Base-by-base conservation (phyloP, 2,113 vertebrate species). In the Tamias sibiricus region DNA sequence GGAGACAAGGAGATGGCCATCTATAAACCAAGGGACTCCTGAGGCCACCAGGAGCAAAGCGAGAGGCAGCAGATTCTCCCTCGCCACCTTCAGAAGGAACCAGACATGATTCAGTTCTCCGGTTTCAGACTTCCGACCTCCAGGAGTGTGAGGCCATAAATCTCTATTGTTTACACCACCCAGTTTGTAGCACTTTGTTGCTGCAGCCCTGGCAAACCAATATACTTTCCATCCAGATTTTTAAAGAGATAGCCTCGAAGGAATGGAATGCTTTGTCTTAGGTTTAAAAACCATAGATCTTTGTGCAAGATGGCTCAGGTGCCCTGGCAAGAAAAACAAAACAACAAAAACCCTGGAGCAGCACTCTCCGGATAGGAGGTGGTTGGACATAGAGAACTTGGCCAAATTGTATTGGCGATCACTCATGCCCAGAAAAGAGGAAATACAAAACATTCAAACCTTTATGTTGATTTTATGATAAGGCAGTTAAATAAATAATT, bases 391-490 rank as follows among this genome's bases (percentile, higher is more conserved):
- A 86, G 71, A 91, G 84, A 92, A 89, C 30, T 69, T 40, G 22
- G 44, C 44, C 64, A 68, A 32, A 6, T 13, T 74, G 2, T n/a
- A n/a, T 72, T 28, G 8, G 20, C 30, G 49, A 17, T 19, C 94
- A 91, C 14, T 96, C 79, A 77, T 20, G 64, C 35, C 64, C 30
- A 2, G 17, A 19, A 75, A 94, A 96, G 37, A 69, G 88, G 59
- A 93, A 92, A 32, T 52, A 90, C 0, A 5, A 94, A 97, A 96
- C 87, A 54, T 11, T 24, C 59, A 93, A 83, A 42, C 79, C 75
- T 96, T 81, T 57, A 42, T 84, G 87, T 40, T 95, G 92, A 89
- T 77, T 66, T 71, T 75, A 66, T 66, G 42, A 93, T 62, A n/a
- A 8, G 47, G n/a, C 40, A 68, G n/a, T 71, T 82, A 79, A 90